Evolutionary conservation across 2,888 invertebrate genomes (phyloP), one percentile per base, ranked within the genome.

Genomic region (Chrysotoxum bicinctum): DNA sequence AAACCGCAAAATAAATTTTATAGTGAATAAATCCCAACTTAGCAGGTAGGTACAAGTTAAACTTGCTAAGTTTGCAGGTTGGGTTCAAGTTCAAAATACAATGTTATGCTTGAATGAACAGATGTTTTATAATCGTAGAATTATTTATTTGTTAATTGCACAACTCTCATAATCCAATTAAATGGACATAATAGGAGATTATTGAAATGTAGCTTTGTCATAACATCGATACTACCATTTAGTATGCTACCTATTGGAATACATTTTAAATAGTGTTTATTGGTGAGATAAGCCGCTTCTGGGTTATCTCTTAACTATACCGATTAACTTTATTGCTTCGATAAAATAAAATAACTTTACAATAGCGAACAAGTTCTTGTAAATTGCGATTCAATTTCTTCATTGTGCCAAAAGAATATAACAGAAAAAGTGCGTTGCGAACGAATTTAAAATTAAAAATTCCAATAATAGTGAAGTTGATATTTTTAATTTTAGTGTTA

Each of bases 141-240:
- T 43, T 30, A 1, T 12, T 40, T n/a, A n/a, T 40, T 40, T 40
- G 40, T n/a, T n/a, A 40, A 40, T 1, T 40, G 40, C 6, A 40
- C 40, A 37, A 19, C 19, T 48, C 3, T 32, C 75, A 45, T 74
- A 80, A 84, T 84, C 80, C 70, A 84, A 84, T 84, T 84, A 80
- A 60, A 40, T 58, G 35, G 45, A 79, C 64, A 69, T 72, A 56
- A 70, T 35, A 58, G 50, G 35, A 58, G 70, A 32, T 21, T 26
- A 26, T 48, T 52, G n/a, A 9, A 45, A 9, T 16, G 32, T 16
- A 8, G 19, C 3, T 58, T 35, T 35, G 21, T 5, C 16, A 16
- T 32, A 56, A 58, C 58, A 37, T 45, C 43, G 10, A 40, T 23
- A 7, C 19, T 12, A 30, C 9, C 35, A n/a, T 45, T 35, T 16